Base-by-base conservation (phyloP, 2,888 invertebrate genomes). In the Caenorhabditis sp. region DNA sequence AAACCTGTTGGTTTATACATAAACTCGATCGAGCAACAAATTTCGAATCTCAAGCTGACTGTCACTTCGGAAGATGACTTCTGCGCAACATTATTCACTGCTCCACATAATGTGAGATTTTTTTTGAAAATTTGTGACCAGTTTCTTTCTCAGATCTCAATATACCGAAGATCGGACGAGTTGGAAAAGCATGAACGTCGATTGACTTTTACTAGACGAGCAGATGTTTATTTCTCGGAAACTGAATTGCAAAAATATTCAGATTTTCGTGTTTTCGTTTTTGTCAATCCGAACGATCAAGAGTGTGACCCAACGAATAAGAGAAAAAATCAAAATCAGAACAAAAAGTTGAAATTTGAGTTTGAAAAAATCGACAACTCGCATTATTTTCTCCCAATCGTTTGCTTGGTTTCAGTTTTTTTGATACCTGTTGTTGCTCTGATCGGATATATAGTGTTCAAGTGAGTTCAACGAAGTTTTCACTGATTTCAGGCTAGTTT, bases 1-100 rank as follows among this genome's bases (percentile, higher is more conserved):
- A 71, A 71, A 43, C 71, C 71, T 0, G 60, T 67, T 0, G 71
- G 71, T 17, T 71, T 62, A 24, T 61, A 51, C 21, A n/a, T 71
- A 23, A 55, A 71, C n/a, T 21, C n/a, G 0, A 23, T 14, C 14
- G 43, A 58, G 1, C 60, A 66, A 26, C 60, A 71, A 21, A 60
- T 59, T 36, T 43, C 17, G 51, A 51, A 51, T 51, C n/a, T 51
- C 21, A 51, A 51, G 12, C 3, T 71, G 8, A 66, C 63, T 26
- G 10, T 66, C 0, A 58, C 43, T n/a, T 62, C 62, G 21, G 63
- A 58, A 1, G 66, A 67, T 57, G 63, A 71, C 24, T 55, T 71
- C 23, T 71, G 71, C 58, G 66, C 66, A 8, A 64, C n/a, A 2
- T 6, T 71, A 0, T 55, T 71, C 6, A 58, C 71, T n/a, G 43